These are phyloP conservation scores for Trissolcus basalis DNA, from an alignment of 1,140 invertebrate genomes.

Conservation along the genomic window DNA sequence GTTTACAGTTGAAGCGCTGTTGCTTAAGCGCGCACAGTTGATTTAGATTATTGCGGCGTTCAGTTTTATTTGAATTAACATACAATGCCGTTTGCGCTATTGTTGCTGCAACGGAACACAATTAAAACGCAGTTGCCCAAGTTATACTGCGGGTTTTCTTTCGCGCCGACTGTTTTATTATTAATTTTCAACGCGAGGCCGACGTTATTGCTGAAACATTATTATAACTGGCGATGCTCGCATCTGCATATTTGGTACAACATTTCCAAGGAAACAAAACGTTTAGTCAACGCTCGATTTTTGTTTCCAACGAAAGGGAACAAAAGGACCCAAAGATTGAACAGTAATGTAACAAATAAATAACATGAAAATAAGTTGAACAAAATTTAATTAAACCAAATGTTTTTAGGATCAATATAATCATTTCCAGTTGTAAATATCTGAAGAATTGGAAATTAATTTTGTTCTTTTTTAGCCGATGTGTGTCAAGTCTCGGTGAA, in stretches of 20 bases:
- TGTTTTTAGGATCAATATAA: too few relatives aligned
- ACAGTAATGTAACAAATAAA: too few relatives aligned
- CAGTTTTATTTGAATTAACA: conserved; percentile 43
- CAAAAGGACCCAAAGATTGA: too few relatives aligned
- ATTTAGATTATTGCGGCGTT: conserved; percentile 30
- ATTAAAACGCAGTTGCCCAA: conserved; percentile 38
- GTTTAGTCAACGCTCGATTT: too few relatives aligned
- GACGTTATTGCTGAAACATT: conserved; percentile 26
- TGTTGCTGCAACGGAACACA: conserved; percentile 38
- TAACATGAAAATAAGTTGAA: too few relatives aligned
- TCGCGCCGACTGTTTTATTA: conserved; percentile 17
- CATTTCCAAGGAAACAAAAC: conserved; percentile 25
- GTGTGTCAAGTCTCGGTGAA: too few relatives aligned
- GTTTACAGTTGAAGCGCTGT: conserved; percentile 22
- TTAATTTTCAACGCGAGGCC: conserved; percentile 18
- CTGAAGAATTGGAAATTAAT: too few relatives aligned
- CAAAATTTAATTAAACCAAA: too few relatives aligned
- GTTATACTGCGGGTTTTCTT: conserved; percentile 33
- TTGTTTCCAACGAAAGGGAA: too few relatives aligned
- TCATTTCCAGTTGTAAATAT: too few relatives aligned
- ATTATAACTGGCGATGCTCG: conserved; percentile 1
- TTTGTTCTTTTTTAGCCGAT: too few relatives aligned
- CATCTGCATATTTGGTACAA: conserved; percentile 28
- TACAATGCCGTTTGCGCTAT: conserved; percentile 41
- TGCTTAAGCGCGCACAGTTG: conserved; percentile 18